These are phyloP conservation scores for Lobophora halterata DNA, from an alignment of 2,888 invertebrate genomes.

Conservation along the genomic window DNA sequence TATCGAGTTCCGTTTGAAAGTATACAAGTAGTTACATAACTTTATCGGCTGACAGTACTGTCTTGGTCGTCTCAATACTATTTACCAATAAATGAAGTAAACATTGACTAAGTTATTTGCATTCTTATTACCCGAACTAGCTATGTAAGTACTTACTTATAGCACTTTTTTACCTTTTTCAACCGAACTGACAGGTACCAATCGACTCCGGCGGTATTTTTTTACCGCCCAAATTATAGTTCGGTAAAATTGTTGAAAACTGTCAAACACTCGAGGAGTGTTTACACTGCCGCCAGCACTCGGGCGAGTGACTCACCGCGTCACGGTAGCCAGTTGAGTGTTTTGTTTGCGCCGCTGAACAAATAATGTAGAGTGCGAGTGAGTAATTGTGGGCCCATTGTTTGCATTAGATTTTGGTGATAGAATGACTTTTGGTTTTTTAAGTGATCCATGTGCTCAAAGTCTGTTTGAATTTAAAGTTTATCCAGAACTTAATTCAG, in stretches of 20 bases:
- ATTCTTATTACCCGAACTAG: too few species aligned
- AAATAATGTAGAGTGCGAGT: slow-evolving; percentile 53
- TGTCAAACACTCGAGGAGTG: slow-evolving; percentile 48
- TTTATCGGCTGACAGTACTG: too few species aligned
- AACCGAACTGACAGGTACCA: slow-evolving; percentile 6
- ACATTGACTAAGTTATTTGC: too few species aligned
- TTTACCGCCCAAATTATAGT: slow-evolving; percentile 13
- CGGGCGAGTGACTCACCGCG: slow-evolving; percentile 52
- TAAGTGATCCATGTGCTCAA: neutral
- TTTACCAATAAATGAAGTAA: too few species aligned
- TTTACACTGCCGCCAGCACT: slow-evolving; percentile 54
- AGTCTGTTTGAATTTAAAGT: too few species aligned
- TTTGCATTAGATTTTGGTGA: slow-evolving; percentile 41
- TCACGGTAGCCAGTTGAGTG: slow-evolving; percentile 59
- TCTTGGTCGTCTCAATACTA: too few species aligned
- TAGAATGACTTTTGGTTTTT: slow-evolving; percentile 20
- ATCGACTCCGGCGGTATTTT: slow-evolving; percentile 20
- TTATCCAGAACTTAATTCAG: neutral
- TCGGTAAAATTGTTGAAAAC: slow-evolving; percentile 26
- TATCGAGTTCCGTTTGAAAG: too few species aligned
- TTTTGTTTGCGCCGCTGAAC: slow-evolving; percentile 65
- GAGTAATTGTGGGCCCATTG: slow-evolving; percentile 51
- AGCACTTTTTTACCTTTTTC: neutral
- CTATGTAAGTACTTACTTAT: too few species aligned
- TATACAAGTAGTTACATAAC: too few species aligned